Base-by-base conservation (phyloP, 1,140 invertebrate genomes). In the Lerema accius region DNA sequence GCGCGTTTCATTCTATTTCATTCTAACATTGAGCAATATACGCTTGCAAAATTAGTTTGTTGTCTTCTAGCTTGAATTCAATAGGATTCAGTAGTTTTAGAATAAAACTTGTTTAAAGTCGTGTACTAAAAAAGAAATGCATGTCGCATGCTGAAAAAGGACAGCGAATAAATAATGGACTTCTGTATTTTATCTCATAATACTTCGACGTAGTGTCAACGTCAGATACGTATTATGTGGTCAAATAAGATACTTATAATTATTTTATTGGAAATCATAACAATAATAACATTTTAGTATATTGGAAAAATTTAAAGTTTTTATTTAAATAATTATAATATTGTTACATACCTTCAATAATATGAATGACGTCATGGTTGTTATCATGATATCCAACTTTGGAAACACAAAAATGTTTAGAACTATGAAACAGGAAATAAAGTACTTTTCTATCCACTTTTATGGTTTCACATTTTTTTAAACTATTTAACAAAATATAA, bases 361-460 rank as follows among this genome's bases (percentile, higher is more conserved):
- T 82, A 91, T 91, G 71, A 91, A 90, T 87, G 89, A 91, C 89
- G 89, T 90, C 89, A 91, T 91, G 80, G 79, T 91, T 85, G 86
- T 90, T 90, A 89, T 90, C 88, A 91, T 90, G 78, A 80, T 89
- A 87, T 84, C 78, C 81, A 84, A 87, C 79, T 91, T 80, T 66
- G 73, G 65, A 76, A 82, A 79, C 78, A 82, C 76, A 74, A 82
- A 89, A 81, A 83, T 78, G 81, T 80, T 79, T 78, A 74, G 66
- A 83, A 82, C 70, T 76, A 66, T 68, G 58, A 32, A 69, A 59
- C 59, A 62, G 61, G 48, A 65, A 72, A 51, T 63, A 65, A 71
- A 73, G 69, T 72, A 66, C 63, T 72, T 82, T 75, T 80, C 53
- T 64, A 73, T 55, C 67, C 63, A 71, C 80, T 85, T 64, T 78